phyloP scores from a whole-genome alignment of 2,113 vertebrate species.

The Rhombomys opimus region DNA sequence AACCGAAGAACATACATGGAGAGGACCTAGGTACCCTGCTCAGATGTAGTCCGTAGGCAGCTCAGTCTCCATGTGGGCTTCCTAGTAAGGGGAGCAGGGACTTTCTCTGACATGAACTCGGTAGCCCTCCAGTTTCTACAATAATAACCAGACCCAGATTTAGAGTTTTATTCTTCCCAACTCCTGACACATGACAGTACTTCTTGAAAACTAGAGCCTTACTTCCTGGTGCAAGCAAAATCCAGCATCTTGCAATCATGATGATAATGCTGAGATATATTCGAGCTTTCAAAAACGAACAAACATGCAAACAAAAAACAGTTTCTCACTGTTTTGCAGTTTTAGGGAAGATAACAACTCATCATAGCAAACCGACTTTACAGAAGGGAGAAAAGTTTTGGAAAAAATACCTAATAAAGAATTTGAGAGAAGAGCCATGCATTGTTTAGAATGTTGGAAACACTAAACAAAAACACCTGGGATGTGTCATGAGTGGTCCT shows the following conservation, averaged over 20 bases:
- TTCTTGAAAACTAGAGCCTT: neutral
- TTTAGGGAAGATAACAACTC: slow-evolving; percentile 8
- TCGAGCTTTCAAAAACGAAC: neutral
- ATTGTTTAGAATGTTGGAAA: slow-evolving; percentile 60
- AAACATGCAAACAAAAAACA: neutral
- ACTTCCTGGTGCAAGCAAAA: slow-evolving; percentile 32
- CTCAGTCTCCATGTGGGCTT: too few species aligned
- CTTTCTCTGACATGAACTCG: too few species aligned
- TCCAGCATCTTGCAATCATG: neutral
- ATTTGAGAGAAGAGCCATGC: slow-evolving; percentile 14
- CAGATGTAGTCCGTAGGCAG: too few species aligned
- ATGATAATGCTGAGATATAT: neutral
- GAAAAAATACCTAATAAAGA: slow-evolving; percentile 30
- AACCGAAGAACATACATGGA: too few species aligned
- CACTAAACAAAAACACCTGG: slow-evolving; percentile 62
- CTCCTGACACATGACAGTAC: neutral
- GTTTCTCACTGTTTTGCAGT: neutral
- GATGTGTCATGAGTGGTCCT: neutral
- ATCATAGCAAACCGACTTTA: neutral
- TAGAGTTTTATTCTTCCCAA: neutral
- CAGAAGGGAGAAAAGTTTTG: slow-evolving; percentile 2
- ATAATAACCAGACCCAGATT: neutral
- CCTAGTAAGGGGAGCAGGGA: too few species aligned
- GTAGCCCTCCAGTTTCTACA: slow-evolving; percentile 1
- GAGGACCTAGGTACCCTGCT: too few species aligned